Evolutionary conservation across 2,113 vertebrate species (phyloP).

Genomic region (Carassius auratus): DNA sequence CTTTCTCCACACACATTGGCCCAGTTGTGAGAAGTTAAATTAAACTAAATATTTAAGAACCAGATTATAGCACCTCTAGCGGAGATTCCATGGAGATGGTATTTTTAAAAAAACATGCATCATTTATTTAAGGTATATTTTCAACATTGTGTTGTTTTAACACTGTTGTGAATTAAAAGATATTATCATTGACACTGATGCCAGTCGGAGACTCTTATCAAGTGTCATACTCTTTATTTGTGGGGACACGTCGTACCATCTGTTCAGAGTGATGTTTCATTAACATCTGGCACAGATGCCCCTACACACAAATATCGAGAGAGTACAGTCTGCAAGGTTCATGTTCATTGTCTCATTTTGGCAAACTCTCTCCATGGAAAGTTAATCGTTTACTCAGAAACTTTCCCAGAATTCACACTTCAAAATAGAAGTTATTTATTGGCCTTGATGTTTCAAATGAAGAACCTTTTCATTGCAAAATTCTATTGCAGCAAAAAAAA

Average conservation of each 20-base stretch:
- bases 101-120: background rate
- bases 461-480: background rate
- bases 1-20: background rate
- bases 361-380: background rate
- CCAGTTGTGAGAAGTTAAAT: background rate
- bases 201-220: slow-evolving; percentile 31
- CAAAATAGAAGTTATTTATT: background rate
- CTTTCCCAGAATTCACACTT: background rate
- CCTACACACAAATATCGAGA: slow-evolving; percentile 30
- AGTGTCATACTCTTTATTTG: slow-evolving; percentile 51
- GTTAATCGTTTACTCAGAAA: slow-evolving; percentile 11
- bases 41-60: background rate
- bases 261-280: slow-evolving; percentile 63
- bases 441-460: background rate
- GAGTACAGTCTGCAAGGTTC: background rate
- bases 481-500: too few species aligned
- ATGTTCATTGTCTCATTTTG: slow-evolving; percentile 14
- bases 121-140: slow-evolving; percentile 6
- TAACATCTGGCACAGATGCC: slow-evolving; percentile 60
- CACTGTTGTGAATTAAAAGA: slow-evolving; percentile 24
- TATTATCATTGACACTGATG: slow-evolving; percentile 24
- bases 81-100: background rate
- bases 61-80: background rate
- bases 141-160: background rate
- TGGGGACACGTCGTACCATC: slow-evolving; percentile 67